phyloP scores from a whole-genome alignment of 2,797 vertebrate species.

The Phrynocephalus vlangalii region DNA sequence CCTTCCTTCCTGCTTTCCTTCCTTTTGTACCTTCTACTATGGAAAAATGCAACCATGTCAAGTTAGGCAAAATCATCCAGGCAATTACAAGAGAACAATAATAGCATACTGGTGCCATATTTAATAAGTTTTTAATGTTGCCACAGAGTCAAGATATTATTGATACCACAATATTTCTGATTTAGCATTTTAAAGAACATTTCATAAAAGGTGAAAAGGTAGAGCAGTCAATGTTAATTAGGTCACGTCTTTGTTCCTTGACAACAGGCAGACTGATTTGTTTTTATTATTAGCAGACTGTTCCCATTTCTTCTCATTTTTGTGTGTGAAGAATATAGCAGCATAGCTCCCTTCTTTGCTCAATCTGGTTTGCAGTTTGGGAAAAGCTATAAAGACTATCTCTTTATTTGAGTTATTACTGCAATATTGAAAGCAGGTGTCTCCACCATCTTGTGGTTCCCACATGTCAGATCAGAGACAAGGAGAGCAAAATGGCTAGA shows the following conservation, averaged over 20 bases:
- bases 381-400: constrained; percentile 28
- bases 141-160: constrained; percentile 22
- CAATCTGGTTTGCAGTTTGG: constrained; percentile 18
- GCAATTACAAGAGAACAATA: constrained; percentile 41
- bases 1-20: not conserved
- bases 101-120: constrained; percentile 10
- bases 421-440: constrained; percentile 26
- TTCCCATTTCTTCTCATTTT: not conserved
- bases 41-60: not conserved
- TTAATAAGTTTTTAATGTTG: constrained; percentile 33
- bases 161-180: constrained; percentile 14
- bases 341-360: not conserved
- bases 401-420: constrained; percentile 47
- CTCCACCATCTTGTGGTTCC: constrained; percentile 21
- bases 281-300: constrained; percentile 12
- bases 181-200: constrained; percentile 14
- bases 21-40: constrained; percentile 5
- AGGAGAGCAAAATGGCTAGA: constrained; percentile 33
- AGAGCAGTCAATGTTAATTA: constrained; percentile 34
- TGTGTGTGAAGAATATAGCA: not conserved
- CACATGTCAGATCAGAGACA: constrained; percentile 37
- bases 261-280: constrained; percentile 22
- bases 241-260: not conserved
- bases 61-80: constrained; percentile 26
- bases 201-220: constrained; percentile 28